phyloP scores from a whole-genome alignment of 2,797 vertebrate genomes.

The Ceyx erithaca region DNA sequence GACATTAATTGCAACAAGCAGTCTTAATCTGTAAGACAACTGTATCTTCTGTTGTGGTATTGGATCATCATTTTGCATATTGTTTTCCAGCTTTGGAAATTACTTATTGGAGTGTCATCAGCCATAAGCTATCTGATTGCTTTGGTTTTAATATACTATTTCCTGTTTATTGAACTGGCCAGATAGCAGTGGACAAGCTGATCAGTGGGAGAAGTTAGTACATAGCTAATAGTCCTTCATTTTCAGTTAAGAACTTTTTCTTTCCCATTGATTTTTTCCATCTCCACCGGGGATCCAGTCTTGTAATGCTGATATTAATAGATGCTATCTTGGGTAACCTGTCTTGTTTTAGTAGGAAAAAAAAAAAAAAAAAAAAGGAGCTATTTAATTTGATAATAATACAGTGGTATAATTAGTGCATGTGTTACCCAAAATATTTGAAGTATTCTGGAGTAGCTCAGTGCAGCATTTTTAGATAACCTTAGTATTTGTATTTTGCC shows the following conservation, averaged over 20 bases:
- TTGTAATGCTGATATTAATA: slow-evolving; percentile 35
- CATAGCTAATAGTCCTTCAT: not conserved
- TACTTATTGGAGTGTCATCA: not conserved
- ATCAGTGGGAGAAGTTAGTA: not conserved
- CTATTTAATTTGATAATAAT: slow-evolving; percentile 46
- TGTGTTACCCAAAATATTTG: slow-evolving; percentile 30
- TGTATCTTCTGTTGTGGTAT: not conserved
- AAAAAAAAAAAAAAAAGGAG: not conserved
- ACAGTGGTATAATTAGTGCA: slow-evolving; percentile 43
- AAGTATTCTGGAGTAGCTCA: slow-evolving; percentile 51
- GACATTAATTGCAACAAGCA: slow-evolving; percentile 22
- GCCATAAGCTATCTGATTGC: not conserved
- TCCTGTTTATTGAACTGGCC: not conserved
- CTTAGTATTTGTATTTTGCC: slow-evolving; percentile 37
- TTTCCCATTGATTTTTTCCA: not conserved
- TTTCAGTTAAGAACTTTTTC: not conserved
- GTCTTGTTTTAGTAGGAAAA: slow-evolving; percentile 28
- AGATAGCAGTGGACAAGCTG: not conserved
- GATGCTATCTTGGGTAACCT: slow-evolving; percentile 3
- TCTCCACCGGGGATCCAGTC: not conserved
- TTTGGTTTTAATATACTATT: not conserved
- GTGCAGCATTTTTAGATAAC: slow-evolving; percentile 59
- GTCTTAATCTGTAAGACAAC: not conserved
- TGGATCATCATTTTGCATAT: not conserved
- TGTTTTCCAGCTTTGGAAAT: not conserved